Evolutionary conservation across 1,140 invertebrate genomes (phyloP).

Genomic region (Lerema accius): DNA sequence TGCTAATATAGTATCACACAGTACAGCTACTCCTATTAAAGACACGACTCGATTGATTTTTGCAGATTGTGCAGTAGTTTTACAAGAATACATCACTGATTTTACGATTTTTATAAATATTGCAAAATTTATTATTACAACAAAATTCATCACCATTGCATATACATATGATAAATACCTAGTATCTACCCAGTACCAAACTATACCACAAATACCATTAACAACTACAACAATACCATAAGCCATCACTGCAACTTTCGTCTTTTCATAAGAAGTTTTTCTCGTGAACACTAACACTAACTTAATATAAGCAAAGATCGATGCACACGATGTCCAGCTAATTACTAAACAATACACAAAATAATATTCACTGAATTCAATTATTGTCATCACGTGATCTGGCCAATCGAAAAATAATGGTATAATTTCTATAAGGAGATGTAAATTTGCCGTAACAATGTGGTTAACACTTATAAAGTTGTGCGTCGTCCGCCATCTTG

Average conservation of each 20-base stretch:
- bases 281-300: constrained; percentile 13
- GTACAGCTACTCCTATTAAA: no score
- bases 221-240: not conserved
- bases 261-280: constrained; percentile 8
- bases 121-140: constrained; percentile 5
- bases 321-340: constrained; percentile 11
- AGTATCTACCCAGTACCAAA: not conserved
- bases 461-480: constrained; percentile 27
- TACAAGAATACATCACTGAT: not conserved
- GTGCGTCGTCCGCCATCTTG: constrained; percentile 17
- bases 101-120: constrained; percentile 4
- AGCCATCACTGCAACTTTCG: not conserved
- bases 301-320: constrained; percentile 7
- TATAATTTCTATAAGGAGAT: constrained; percentile 7
- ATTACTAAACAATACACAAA: not conserved
- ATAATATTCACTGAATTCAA: not conserved
- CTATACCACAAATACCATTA: not conserved
- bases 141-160: no score
- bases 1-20: no score
- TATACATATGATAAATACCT: not conserved
- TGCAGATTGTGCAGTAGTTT: no score
- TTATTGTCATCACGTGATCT: not conserved
- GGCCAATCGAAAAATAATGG: not conserved
- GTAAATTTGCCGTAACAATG: constrained; percentile 8
- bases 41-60: no score